A percentile compares a stretch with the other conserved stretches of the same genome.
phyloP scores from a whole-genome alignment of 1,140 invertebrate species.

The Pseudomyrmex sp. region DNA sequence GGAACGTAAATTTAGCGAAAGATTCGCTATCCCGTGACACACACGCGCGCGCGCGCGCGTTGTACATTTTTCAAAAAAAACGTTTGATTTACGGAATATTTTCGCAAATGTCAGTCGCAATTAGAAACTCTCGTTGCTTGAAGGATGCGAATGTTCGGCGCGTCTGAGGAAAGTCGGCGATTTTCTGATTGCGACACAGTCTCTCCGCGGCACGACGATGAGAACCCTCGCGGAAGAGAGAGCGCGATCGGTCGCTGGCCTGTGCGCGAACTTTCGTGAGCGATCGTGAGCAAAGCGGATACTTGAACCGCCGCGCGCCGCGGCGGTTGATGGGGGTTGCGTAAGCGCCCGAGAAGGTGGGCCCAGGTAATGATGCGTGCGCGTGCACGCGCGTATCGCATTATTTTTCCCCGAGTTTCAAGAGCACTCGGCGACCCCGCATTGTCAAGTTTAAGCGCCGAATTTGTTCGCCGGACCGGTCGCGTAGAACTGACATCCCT shows the following conservation, averaged over 20 bases:
- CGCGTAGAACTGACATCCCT: slow-evolving; percentile 3
- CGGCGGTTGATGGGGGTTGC: slow-evolving; percentile 61
- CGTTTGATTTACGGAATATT: neutral
- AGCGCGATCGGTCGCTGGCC: slow-evolving; percentile 67
- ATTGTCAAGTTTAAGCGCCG: slow-evolving; percentile 82
- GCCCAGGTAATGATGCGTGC: slow-evolving; percentile 59
- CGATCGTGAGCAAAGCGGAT: slow-evolving; percentile 32
- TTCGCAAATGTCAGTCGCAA: neutral
- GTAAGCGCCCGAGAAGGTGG: slow-evolving; percentile 61
- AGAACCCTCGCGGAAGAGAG: slow-evolving; percentile 75
- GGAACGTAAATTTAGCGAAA: too few relatives aligned
- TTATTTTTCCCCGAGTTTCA: slow-evolving; percentile 76
- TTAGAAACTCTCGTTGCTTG: neutral
- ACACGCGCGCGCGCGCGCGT: neutral
- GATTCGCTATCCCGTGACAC: neutral
- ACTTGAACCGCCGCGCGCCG: neutral
- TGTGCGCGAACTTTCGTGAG: slow-evolving; percentile 57
- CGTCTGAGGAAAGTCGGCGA: slow-evolving; percentile 1
- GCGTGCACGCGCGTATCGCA: slow-evolving; percentile 58
- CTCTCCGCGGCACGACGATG: slow-evolving; percentile 34
- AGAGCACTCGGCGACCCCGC: slow-evolving; percentile 74
- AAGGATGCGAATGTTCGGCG: neutral
- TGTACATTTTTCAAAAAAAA: neutral
- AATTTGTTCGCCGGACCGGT: slow-evolving; percentile 67
- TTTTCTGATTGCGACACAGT: slow-evolving; percentile 20